phyloP scores from a whole-genome alignment of 2,113 vertebrate species.

The Cyprinus carpio region DNA sequence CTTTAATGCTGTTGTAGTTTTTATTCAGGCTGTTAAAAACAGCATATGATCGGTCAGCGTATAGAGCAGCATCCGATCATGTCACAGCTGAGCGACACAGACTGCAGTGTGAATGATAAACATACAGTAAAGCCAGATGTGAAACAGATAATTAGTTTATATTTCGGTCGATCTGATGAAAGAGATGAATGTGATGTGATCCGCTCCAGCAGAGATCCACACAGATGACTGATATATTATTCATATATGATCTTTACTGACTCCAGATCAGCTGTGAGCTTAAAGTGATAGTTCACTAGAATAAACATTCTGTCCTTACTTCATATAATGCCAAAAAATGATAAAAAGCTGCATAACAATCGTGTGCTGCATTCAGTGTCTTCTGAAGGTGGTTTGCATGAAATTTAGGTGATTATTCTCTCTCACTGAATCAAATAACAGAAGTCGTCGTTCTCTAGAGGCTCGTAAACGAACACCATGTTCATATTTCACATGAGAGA shows the following conservation, averaged over 20 bases:
- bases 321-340: background rate
- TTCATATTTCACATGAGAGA: background rate
- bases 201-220: background rate
- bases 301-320: background rate
- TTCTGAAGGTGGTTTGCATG: background rate
- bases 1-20: no score
- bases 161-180: background rate
- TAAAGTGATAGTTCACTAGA: background rate
- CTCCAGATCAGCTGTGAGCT: background rate
- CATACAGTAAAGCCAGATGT: background rate
- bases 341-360: no score
- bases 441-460: background rate
- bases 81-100: background rate
- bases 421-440: background rate
- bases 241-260: constrained; percentile 51
- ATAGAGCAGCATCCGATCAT: background rate
- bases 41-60: background rate
- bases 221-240: constrained; percentile 49
- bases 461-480: background rate
- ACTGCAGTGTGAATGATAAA: no score
- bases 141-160: background rate
- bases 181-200: background rate
- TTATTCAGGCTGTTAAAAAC: background rate
- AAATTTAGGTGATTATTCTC: background rate
- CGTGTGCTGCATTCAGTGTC: background rate